A percentile compares a stretch with the other conserved stretches of the same genome.
Evolutionary conservation across 2,888 invertebrate genomes (phyloP).

Genomic region (Cerastis rubricosa): DNA sequence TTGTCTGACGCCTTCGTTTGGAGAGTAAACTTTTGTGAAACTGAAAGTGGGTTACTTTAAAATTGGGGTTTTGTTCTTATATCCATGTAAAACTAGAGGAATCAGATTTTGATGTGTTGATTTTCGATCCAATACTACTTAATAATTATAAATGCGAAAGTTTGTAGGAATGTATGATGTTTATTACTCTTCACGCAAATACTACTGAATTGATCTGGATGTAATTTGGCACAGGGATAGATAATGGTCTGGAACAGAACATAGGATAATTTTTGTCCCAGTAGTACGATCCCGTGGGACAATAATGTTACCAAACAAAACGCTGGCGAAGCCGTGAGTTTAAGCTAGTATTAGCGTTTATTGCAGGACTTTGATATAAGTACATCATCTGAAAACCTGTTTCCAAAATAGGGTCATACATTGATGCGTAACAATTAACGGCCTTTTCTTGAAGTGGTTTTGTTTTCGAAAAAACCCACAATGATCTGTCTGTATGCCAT

Average conservation of each 20-base stretch:
- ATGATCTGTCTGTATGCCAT: not conserved
- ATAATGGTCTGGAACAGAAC: too few species aligned
- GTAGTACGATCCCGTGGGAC: too few species aligned
- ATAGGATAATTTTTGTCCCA: too few species aligned
- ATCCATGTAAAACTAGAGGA: not conserved
- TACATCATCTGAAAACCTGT: not conserved
- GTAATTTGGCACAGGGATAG: too few species aligned
- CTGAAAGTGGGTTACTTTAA: not conserved
- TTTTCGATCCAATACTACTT: not conserved
- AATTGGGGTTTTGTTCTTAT: not conserved
- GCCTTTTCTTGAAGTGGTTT: not conserved
- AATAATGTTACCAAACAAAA: too few species aligned
- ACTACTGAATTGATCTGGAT: too few species aligned
- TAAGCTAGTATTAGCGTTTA: too few species aligned
- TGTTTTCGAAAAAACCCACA: not conserved
- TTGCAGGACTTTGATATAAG: not conserved
- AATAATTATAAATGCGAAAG: too few species aligned
- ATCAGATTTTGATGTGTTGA: not conserved
- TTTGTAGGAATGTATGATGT: too few species aligned
- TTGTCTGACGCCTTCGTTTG: constrained; percentile 12
- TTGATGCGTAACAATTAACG: not conserved
- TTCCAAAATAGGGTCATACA: not conserved
- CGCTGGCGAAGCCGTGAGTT: too few species aligned
- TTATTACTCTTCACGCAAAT: too few species aligned
- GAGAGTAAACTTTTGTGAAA: constrained; percentile 10